phyloP scores from a whole-genome alignment of 2,888 invertebrate species.

The Synergus umbraculus region DNA sequence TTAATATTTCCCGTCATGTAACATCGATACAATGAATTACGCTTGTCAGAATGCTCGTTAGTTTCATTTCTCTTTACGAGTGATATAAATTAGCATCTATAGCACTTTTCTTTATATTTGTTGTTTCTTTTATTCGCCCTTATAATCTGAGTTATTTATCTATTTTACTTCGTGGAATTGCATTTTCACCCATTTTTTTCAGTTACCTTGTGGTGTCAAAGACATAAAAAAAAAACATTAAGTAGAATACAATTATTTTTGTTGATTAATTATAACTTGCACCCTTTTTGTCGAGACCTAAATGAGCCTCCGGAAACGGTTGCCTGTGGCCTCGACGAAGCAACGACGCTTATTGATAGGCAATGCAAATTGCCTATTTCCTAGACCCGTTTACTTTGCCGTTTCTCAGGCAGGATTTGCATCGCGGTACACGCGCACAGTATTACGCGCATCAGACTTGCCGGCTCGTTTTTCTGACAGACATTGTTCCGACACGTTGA shows the following conservation, averaged over 20 bases:
- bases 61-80: background rate
- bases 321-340: constrained; percentile 39
- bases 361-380: constrained; percentile 63
- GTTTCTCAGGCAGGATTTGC: constrained; percentile 37
- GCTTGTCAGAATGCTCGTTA: background rate
- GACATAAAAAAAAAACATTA: background rate
- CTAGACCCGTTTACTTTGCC: constrained; percentile 51
- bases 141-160: background rate
- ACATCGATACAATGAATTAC: background rate
- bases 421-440: constrained; percentile 35
- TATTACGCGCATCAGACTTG: constrained; percentile 32
- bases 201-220: background rate
- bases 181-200: background rate
- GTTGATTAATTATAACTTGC: background rate
- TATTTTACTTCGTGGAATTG: background rate
- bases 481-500: constrained; percentile 37
- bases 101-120: background rate
- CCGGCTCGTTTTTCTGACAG: constrained; percentile 24
- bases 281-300: background rate
- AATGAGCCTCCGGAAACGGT: constrained; percentile 24
- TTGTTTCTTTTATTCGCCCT: background rate
- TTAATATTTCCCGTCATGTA: background rate
- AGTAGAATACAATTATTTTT: too few relatives aligned
- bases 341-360: constrained; percentile 53
- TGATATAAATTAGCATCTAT: background rate